These are phyloP conservation scores for Diorhabda carinulata DNA, from an alignment of 1,140 invertebrate species.

Conservation along the genomic window DNA sequence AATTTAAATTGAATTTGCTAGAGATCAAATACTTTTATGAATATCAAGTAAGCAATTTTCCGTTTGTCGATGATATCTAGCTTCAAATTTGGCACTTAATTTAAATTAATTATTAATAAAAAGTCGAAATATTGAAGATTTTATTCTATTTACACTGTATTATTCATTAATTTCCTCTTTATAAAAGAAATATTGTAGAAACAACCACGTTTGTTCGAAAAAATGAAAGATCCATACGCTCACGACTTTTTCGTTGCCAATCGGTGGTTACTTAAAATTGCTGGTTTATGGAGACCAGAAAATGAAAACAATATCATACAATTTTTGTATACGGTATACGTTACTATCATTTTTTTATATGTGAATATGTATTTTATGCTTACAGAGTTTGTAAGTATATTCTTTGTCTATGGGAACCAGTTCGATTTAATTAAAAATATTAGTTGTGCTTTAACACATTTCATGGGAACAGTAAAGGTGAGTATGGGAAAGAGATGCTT, in stretches of 20 bases:
- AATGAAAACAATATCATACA: conserved; percentile 25
- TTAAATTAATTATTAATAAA: background rate
- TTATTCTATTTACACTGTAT: background rate
- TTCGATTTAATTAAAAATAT: conserved; percentile 40
- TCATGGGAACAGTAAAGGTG: conserved; percentile 40
- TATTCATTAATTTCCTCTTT: background rate
- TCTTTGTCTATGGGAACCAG: conserved; percentile 33
- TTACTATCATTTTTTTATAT: conserved; percentile 34
- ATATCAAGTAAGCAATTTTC: too few relatives aligned
- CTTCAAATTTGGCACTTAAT: background rate
- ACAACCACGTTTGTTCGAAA: background rate
- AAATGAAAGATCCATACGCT: conserved; percentile 27
- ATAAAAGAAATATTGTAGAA: background rate
- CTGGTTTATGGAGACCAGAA: conserved; percentile 37
- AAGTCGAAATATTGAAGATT: background rate
- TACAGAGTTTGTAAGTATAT: conserved; percentile 37
- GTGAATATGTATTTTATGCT: conserved; percentile 39
- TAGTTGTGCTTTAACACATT: conserved; percentile 37
- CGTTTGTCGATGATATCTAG: background rate
- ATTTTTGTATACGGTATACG: conserved; percentile 33
- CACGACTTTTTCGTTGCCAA: conserved; percentile 36
- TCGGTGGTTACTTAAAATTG: conserved; percentile 37
- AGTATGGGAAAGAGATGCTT: background rate
- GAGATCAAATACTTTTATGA: too few relatives aligned
- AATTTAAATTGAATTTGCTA: too few relatives aligned